Evolutionary conservation across 2,113 vertebrate species (phyloP).

Genomic region (Cyprinodon variegatus): DNA sequence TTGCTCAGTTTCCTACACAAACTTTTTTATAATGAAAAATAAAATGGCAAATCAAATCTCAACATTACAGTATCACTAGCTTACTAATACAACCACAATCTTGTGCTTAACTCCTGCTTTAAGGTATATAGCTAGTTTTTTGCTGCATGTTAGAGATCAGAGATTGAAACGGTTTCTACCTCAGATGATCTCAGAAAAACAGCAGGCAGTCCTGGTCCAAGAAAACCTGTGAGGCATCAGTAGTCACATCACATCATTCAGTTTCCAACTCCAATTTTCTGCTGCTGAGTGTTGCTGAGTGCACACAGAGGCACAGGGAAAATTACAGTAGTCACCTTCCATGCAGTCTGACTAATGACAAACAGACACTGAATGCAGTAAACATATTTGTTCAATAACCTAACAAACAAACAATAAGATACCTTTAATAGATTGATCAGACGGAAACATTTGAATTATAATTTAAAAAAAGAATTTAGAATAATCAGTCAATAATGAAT

Average conservation of each 20-base stretch:
- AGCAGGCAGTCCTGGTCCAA: constrained; percentile 34
- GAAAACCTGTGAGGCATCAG: constrained; percentile 65
- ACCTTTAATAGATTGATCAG: constrained; percentile 36
- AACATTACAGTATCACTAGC: neutral
- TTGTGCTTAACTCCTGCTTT: neutral
- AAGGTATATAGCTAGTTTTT: neutral
- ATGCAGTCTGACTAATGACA: constrained; percentile 63
- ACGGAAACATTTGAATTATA: constrained; percentile 45
- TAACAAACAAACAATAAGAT: constrained; percentile 33
- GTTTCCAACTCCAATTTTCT: constrained; percentile 76
- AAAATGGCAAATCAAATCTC: neutral
- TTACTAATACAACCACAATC: neutral
- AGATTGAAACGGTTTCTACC: constrained; percentile 4
- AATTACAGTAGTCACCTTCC: constrained; percentile 74
- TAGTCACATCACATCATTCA: constrained; percentile 75
- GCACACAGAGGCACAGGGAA: constrained; percentile 50
- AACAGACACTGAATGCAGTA: constrained; percentile 38
- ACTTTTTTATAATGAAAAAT: neutral
- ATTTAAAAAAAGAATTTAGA: no score
- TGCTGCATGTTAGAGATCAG: constrained; percentile 4
- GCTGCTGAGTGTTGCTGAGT: constrained; percentile 54
- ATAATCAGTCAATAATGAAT: no score
- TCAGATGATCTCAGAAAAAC: constrained; percentile 28
- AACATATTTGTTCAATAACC: constrained; percentile 31
- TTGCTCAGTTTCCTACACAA: neutral